Evolutionary conservation across 2,113 vertebrate species (phyloP).

Genomic region (Mus musculus): GRCm39 chr3:61216001-61216500

Average conservation of each 20-base stretch:
- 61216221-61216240: neutral
- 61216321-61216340: slow-evolving; percentile 20
- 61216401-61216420: slow-evolving; percentile 4
- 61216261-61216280: slow-evolving; percentile 30
- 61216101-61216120: neutral
- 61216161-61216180: slow-evolving; percentile 21
- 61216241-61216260: neutral
- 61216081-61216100: neutral
- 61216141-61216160: neutral
- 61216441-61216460: slow-evolving; percentile 33
- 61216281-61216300: slow-evolving; percentile 43
- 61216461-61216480: slow-evolving; percentile 27
- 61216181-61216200: neutral
- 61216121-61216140: neutral
- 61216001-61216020: slow-evolving; percentile 6
- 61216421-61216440: slow-evolving; percentile 29
- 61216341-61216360: slow-evolving; percentile 54
- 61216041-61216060: neutral
- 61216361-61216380: slow-evolving; percentile 21
- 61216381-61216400: neutral
- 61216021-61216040: neutral
- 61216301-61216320: slow-evolving; percentile 62
- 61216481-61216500: neutral
- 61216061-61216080: neutral
- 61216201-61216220: neutral